phyloP scores from a whole-genome alignment of 2,113 vertebrate species.

The Odontophorus gujanensis region DNA sequence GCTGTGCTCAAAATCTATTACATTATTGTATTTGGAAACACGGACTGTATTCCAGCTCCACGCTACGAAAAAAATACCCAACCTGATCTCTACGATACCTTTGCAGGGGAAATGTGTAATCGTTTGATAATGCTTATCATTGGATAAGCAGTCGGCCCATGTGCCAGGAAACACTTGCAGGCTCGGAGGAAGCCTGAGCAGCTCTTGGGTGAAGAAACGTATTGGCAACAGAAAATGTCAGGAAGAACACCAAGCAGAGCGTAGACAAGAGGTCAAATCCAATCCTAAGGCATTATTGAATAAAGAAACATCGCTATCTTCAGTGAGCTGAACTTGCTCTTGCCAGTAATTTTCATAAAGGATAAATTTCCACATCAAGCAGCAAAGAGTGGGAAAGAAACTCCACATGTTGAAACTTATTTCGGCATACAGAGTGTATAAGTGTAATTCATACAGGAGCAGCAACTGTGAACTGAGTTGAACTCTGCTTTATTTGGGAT shows the following conservation, averaged over 20 bases:
- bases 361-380: neutral
- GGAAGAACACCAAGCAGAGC: neutral
- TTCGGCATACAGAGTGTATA: neutral
- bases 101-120: neutral
- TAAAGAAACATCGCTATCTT: neutral
- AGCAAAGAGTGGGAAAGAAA: conserved; percentile 5
- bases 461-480: neutral
- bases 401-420: neutral
- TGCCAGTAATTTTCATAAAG: neutral
- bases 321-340: neutral
- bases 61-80: neutral
- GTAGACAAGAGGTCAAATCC: neutral
- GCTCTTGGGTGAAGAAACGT: neutral
- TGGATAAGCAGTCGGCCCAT: neutral
- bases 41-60: neutral
- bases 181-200: neutral
- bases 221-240: neutral
- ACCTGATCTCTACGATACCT: neutral
- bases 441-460: neutral
- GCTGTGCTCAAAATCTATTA: neutral
- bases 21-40: neutral
- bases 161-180: neutral
- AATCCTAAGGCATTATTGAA: neutral
- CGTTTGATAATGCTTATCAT: neutral
- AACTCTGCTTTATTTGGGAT: neutral